Conservation (phyloP, 2,113 vertebrate species). For the Halcyon senegalensis region DNA sequence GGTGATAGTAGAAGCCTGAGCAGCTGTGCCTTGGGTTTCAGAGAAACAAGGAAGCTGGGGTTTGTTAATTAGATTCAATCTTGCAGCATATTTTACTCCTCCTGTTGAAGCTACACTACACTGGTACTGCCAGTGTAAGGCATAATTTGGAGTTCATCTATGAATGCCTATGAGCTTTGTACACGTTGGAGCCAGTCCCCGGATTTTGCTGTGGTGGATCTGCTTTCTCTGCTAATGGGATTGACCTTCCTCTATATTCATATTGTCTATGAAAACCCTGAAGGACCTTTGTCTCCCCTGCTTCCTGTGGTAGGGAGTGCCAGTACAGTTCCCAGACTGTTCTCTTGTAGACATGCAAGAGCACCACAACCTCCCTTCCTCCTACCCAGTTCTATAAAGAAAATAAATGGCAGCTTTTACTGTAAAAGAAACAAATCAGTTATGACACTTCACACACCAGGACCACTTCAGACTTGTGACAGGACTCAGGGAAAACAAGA, state of each 20-base stretch:
- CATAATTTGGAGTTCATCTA: neutral
- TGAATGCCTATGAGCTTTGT: neutral
- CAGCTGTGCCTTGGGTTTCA: neutral
- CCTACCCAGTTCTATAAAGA: neutral
- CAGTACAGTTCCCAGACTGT: neutral
- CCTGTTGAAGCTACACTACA: neutral
- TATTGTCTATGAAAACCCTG: neutral
- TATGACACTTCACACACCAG: neutral
- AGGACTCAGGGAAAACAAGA: neutral
- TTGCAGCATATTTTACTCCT: neutral
- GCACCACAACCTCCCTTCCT: neutral
- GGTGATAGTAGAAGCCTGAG: neutral
- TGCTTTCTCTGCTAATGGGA: neutral
- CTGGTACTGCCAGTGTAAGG: neutral
- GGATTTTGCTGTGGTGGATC: neutral
- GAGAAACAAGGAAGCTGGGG: neutral
- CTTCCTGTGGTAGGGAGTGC: neutral
- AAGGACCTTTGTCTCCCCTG: neutral
- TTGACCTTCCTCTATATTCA: neutral
- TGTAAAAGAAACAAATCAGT: neutral
- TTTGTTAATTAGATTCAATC: neutral
- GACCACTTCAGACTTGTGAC: neutral
- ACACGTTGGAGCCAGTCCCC: neutral
- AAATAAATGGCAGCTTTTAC: neutral
- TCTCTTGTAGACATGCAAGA: neutral